These are phyloP conservation scores for Drosophila grimshawi DNA, from an alignment of 1,140 invertebrate genomes.

Conservation along the genomic window DNA sequence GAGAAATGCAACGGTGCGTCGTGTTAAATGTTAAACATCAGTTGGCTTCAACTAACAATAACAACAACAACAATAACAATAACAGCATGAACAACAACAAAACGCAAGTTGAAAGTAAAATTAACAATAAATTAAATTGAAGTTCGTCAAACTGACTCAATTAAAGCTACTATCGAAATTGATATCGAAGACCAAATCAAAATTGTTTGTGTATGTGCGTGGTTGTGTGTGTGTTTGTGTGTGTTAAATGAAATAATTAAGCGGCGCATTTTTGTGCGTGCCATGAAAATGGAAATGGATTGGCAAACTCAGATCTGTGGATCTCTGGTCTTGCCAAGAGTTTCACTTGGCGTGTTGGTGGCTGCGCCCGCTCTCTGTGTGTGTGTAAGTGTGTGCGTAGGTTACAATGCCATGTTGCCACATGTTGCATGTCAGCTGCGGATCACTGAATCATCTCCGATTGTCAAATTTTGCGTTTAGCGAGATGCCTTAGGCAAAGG, in stretches of 20 bases:
- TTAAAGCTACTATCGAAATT: constrained; percentile 23
- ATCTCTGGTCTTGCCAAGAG: constrained; percentile 30
- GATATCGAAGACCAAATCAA: constrained; percentile 15
- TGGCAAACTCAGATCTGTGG: constrained; percentile 5
- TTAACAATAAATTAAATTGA: constrained; percentile 39
- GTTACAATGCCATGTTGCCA: constrained; percentile 2
- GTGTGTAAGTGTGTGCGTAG: background rate
- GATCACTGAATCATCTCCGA: background rate
- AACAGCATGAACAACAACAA: background rate
- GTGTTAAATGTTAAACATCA: constrained; percentile 26
- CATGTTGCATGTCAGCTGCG: constrained; percentile 1
- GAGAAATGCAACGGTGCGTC: constrained; percentile 23
- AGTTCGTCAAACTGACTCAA: constrained; percentile 36
- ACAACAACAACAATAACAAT: background rate
- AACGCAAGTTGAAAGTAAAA: constrained; percentile 37
- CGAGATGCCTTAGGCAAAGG: too few relatives aligned
- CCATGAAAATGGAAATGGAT: constrained; percentile 39
- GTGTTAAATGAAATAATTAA: constrained; percentile 32
- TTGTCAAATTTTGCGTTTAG: background rate
- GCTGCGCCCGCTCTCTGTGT: background rate
- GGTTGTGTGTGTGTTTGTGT: constrained; percentile 18
- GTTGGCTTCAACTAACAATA: constrained; percentile 4
- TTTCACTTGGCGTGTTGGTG: constrained; percentile 15
- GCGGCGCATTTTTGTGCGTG: constrained; percentile 34
- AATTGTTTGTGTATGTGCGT: constrained; percentile 2